phyloP scores from a whole-genome alignment of 2,113 vertebrate species.

The Corydoras maculifer region DNA sequence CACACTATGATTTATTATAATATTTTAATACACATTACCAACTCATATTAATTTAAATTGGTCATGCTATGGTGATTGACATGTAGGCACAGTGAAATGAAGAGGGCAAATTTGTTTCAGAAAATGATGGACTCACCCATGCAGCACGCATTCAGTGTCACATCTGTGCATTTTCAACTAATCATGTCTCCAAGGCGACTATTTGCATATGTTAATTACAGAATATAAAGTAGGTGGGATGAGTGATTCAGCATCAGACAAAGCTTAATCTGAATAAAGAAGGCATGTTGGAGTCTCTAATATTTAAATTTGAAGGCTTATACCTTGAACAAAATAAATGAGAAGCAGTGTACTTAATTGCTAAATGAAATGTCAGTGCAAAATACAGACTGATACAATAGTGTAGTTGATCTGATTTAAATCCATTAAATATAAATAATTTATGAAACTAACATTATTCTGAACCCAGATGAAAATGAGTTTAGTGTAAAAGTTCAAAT shows the following conservation, averaged over 20 bases:
- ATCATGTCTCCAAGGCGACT: slow-evolving; percentile 50
- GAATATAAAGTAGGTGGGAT: slow-evolving; percentile 42
- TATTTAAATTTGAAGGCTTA: slow-evolving; percentile 38
- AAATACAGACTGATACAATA: background rate
- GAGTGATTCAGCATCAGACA: slow-evolving; percentile 38
- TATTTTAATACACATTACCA: slow-evolving; percentile 23
- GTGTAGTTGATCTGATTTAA: background rate
- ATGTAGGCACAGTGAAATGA: slow-evolving; percentile 43
- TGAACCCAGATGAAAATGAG: background rate
- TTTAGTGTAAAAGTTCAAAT: background rate
- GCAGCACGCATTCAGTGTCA: slow-evolving; percentile 54
- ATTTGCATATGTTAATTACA: slow-evolving; percentile 71
- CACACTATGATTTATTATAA: slow-evolving; percentile 17
- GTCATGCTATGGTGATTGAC: slow-evolving; percentile 50
- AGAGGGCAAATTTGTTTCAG: slow-evolving; percentile 34
- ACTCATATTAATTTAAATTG: slow-evolving; percentile 35
- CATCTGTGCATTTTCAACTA: slow-evolving; percentile 57
- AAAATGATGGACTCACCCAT: slow-evolving; percentile 44
- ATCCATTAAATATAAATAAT: background rate
- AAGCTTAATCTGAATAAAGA: slow-evolving; percentile 44
- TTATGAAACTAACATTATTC: background rate
- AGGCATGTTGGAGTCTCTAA: slow-evolving; percentile 36
- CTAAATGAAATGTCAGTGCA: slow-evolving; percentile 12
- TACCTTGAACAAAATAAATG: slow-evolving; percentile 35
- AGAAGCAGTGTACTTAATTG: slow-evolving; percentile 36